Base-by-base conservation (phyloP, 2,113 vertebrate genomes). In the Elachura formosa region DNA sequence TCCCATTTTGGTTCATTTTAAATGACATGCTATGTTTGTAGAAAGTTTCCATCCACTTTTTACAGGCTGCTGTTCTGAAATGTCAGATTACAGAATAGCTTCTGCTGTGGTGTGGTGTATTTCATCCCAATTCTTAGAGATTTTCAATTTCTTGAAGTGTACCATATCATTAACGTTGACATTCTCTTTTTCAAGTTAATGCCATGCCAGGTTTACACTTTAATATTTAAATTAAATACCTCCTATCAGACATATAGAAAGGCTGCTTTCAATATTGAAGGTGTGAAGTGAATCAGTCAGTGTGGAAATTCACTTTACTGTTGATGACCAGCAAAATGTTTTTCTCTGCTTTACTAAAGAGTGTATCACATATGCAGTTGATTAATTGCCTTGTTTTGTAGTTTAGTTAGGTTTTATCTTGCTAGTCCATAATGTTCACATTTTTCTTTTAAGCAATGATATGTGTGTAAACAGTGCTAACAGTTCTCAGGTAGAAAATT, bases 181-280 rank as follows among this genome's bases (percentile, higher is more conserved):
- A 34, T 16, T 69, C 80, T 45, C 34, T 59, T 75, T 84, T 90
- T 66, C 56, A 55, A 46, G 14, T 25, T 84, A 78, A 54, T 66
- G 19, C 81, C 40, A 31, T 55, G 84, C 74, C 41, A 84, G 20
- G 28, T 64, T 87, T 55, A 22, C 24, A 29, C 20, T 80, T 80
- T 45, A 85, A 66, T 67, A 66, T 81, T 88, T 72, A 82, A 92
- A 91, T 84, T 49, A 88, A 93, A 83, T 89, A 24, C 49, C 48
- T 91, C 31, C n/a, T 75, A 17, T 55, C 51, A 67, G 59, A 61
- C 19, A 29, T 78, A 79, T 21, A 56, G 62, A 82, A 91, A 76
- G 29, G 4, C 48, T 41, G 1, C 31, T 78, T 83, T 67, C 48
- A 73, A 3, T 78, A 46, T 33, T 29, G 51, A 86, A 68, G 8